Base-by-base conservation (phyloP, 1,140 invertebrate species). In the Megalonaias nervosa region DNA sequence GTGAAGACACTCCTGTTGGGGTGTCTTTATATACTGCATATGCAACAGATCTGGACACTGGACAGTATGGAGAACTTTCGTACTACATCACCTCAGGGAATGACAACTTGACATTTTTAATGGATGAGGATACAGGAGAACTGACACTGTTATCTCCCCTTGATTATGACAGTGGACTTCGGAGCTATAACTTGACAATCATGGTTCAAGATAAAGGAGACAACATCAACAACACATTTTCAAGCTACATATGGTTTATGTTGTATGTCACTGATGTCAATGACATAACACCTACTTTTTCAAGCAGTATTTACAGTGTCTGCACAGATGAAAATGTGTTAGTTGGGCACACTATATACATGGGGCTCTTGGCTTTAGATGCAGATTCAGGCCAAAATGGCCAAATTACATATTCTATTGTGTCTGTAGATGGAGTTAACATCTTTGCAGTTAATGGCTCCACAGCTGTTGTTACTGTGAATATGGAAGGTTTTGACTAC, bases 241-340 rank as follows among this genome's bases (percentile, higher is more conserved):
- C 62, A 69, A 67, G 79, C 78, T 12, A 67, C 72, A n/a, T 14
- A 71, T 77, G 56, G 77, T 75, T 13, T 66, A 86, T n/a, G 77
- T 74, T 16, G 74, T 89, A 67, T 26, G 48, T 89, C 15, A 66
- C 62, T 95, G 97, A 99, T 89, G 92, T 97, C 23, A 98, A 99
- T 89, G 97, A 99, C 91, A 48, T 48, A 11, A 48, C 38, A 48
- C 38, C 38, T 48, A 48, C 11, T 5, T 48, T 48, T 48, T 48
- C 38, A 6, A 48, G 38, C 38, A 6, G 38, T 48, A 48, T 48
- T 48, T 48, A 48, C 38, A 48, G 11, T 11, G 38, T 48, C 38
- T 48, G 38, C 38, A 48, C 11, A 48, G 38, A 48, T 48, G 38
- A 48, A 48, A 81, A 81, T 61, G 71, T 75, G 21, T 9, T 48